Percentiles rank a stretch among this genome's conserved stretches.
These are phyloP conservation scores for Cebus imitator DNA, from an alignment of 2,113 vertebrate species.

Conservation along the genomic window DNA sequence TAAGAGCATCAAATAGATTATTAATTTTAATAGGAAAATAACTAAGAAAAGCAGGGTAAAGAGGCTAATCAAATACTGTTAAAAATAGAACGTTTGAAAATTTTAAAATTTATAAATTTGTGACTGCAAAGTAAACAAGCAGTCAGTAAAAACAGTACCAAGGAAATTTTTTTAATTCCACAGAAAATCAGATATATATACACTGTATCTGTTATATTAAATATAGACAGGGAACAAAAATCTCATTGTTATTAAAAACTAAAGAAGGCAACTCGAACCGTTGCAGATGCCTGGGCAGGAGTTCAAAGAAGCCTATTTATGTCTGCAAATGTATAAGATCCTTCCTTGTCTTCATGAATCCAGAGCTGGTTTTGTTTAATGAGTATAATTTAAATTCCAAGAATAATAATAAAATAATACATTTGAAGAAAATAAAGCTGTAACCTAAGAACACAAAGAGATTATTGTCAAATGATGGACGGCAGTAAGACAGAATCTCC, in stretches of 20 bases:
- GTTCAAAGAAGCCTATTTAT: neutral
- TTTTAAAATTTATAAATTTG: neutral
- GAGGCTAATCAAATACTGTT: neutral
- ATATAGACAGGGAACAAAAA: neutral
- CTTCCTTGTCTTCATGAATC: neutral
- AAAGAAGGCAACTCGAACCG: neutral
- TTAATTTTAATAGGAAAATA: neutral
- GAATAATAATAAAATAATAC: conserved; percentile 14
- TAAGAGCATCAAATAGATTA: neutral
- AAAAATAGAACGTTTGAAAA: neutral
- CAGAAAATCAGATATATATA: neutral
- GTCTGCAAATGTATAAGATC: neutral
- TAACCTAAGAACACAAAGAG: conserved; percentile 12
- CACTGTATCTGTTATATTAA: neutral
- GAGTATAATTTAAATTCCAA: conserved; percentile 48
- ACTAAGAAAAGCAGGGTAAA: neutral
- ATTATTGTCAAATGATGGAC: neutral
- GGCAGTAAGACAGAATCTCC: neutral
- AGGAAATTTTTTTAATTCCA: neutral
- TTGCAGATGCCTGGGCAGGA: neutral
- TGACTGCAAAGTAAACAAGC: neutral
- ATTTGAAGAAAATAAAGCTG: conserved; percentile 35
- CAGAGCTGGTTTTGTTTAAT: neutral
- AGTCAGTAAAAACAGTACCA: neutral
- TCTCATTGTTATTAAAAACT: neutral